Conservation (phyloP, 2,113 vertebrate genomes). For the Prionailurus bengalensis region DNA sequence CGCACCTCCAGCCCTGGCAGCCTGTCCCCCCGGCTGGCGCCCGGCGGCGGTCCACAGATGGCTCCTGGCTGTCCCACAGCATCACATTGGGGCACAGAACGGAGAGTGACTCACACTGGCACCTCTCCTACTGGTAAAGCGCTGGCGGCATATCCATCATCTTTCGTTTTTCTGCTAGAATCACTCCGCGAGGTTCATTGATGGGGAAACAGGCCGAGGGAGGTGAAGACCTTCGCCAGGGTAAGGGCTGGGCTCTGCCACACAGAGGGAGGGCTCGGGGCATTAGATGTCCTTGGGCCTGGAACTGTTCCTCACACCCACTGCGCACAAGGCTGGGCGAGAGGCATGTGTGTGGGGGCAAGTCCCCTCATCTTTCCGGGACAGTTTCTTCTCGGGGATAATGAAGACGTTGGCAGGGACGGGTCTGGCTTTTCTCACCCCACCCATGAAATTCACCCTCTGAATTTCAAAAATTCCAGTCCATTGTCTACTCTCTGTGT, state of each 20-base stretch:
- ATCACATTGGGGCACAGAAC: neutral
- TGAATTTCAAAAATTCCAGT: neutral
- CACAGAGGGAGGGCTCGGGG: neutral
- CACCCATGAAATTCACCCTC: neutral
- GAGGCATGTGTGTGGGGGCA: neutral
- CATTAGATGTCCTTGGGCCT: neutral
- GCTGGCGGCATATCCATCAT: neutral
- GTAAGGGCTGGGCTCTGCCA: neutral
- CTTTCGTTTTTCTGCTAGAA: neutral
- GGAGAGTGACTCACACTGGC: neutral
- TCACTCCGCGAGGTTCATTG: accelerated
- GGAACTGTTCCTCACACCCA: neutral
- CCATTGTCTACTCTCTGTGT: neutral
- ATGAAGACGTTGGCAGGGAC: neutral
- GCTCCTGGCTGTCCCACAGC: neutral
- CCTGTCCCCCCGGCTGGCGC: neutral
- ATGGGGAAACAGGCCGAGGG: neutral
- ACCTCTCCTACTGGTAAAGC: neutral
- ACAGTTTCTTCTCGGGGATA: neutral
- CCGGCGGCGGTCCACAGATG: neutral
- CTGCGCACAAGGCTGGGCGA: neutral
- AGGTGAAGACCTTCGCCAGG: neutral
- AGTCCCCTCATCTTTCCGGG: neutral
- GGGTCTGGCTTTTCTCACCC: neutral
- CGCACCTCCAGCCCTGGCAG: neutral